Evolutionary conservation across 2,888 invertebrate genomes (phyloP).

Genomic region (Prosopocoilus inquinatus): DNA sequence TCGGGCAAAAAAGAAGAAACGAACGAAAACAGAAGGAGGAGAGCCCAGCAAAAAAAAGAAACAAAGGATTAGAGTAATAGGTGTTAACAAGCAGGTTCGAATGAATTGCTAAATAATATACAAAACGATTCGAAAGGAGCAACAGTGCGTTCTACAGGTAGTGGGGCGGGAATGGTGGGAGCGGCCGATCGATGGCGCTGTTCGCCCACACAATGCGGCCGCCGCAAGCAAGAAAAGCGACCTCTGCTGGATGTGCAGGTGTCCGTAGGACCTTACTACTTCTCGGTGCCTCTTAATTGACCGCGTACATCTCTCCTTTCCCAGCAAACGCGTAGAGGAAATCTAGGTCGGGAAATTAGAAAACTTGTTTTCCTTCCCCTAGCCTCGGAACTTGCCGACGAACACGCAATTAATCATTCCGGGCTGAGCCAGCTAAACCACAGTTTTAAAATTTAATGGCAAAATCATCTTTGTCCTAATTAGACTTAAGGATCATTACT

Average conservation of each 20-base stretch:
- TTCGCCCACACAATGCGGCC: slow-evolving; percentile 45
- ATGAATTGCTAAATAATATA: slow-evolving; percentile 20
- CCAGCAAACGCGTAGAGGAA: neutral
- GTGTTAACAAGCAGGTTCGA: slow-evolving; percentile 14
- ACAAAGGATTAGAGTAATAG: slow-evolving; percentile 21
- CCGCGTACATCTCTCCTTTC: slow-evolving; percentile 4
- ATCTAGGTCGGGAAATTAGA: neutral
- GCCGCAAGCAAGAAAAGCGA: slow-evolving; percentile 29
- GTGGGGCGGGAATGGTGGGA: slow-evolving; percentile 32
- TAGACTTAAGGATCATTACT: no score
- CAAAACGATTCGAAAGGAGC: slow-evolving; percentile 25
- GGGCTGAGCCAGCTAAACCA: no score
- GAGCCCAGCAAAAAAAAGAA: no score
- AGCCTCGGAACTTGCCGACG: no score
- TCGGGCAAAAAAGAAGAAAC: no score
- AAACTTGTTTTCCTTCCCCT: neutral
- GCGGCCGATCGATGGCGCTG: slow-evolving; percentile 41
- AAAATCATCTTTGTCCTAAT: no score
- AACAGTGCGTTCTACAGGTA: slow-evolving; percentile 32
- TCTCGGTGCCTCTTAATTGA: slow-evolving; percentile 13
- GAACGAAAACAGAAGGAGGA: no score
- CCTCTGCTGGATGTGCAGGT: slow-evolving; percentile 24
- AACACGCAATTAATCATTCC: no score
- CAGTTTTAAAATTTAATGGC: no score
- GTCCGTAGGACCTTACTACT: slow-evolving; percentile 8